A percentile compares a stretch with the other conserved stretches of the same genome.
phyloP scores from a whole-genome alignment of 2,888 invertebrate species.

The Pseudoips prasinana region DNA sequence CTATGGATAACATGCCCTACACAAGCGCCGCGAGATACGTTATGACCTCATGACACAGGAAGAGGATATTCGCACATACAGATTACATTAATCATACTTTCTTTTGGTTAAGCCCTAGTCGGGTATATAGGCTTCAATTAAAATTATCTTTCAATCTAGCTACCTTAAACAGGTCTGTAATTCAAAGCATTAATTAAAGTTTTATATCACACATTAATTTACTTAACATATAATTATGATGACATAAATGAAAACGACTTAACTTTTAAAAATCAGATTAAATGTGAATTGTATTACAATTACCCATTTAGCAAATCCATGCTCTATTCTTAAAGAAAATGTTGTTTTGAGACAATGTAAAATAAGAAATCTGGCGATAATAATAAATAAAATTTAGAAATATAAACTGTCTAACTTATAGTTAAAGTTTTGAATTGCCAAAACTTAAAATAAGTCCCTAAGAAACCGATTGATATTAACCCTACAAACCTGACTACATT shows the following conservation, averaged over 20 bases:
- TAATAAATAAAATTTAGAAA: conserved; percentile 73
- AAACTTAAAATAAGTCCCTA: conserved; percentile 80
- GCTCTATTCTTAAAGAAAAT: conserved; percentile 43
- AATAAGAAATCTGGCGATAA: conserved; percentile 53
- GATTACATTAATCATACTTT: conserved; percentile 11
- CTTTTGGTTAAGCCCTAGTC: conserved; percentile 21
- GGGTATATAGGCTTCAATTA: conserved; percentile 25
- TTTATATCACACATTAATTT: conserved; percentile 76
- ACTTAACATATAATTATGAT: conserved; percentile 46
- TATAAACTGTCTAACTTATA: conserved; percentile 78
- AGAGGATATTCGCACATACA: conserved; percentile 13
- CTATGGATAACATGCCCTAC: conserved; percentile 17
- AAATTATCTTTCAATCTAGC: conserved; percentile 57
- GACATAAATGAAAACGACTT: conserved; percentile 33
- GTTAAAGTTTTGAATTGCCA: conserved; percentile 80
- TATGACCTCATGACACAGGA: neutral
- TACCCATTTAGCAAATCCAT: conserved; percentile 54
- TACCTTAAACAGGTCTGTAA: conserved; percentile 68
- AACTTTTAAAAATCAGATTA: conserved; percentile 40
- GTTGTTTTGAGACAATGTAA: conserved; percentile 63
- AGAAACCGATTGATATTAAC: conserved; percentile 56
- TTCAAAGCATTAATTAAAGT: conserved; percentile 55
- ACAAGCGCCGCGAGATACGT: no score
- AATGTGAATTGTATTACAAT: conserved; percentile 51
- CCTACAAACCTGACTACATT: conserved; percentile 37